Evolutionary conservation across 2,888 invertebrate species (phyloP).

Genomic region (Noctuana brunneofusca): DNA sequence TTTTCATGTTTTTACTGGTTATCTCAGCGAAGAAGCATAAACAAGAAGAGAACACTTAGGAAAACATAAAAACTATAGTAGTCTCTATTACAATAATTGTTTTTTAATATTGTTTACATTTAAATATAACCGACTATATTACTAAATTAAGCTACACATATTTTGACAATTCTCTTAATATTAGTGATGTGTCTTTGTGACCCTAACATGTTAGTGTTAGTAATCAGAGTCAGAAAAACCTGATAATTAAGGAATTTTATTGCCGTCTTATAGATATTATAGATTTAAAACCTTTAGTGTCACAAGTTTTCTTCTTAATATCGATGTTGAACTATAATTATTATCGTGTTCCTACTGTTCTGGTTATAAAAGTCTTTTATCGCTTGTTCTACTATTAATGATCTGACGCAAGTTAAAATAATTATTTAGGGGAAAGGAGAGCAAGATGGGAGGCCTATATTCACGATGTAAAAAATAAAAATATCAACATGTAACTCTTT

Average conservation of each 20-base stretch:
- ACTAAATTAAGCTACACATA: neutral
- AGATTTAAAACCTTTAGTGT: conserved; percentile 34
- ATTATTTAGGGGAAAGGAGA: neutral
- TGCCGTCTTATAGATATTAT: conserved; percentile 44
- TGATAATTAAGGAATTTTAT: conserved; percentile 54
- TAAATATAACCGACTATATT: too few species aligned
- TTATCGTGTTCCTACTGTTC: conserved; percentile 45
- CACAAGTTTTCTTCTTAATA: conserved; percentile 6
- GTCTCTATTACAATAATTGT: too few species aligned
- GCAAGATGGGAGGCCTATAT: neutral
- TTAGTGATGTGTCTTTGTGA: neutral
- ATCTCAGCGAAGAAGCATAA: too few species aligned
- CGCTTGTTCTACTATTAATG: conserved; percentile 39
- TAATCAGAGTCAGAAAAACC: conserved; percentile 70
- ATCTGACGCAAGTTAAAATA: conserved; percentile 70
- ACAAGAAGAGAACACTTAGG: too few species aligned
- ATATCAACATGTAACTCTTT: too few species aligned
- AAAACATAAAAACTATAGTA: too few species aligned
- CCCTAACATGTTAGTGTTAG: conserved; percentile 3
- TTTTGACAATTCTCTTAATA: neutral
- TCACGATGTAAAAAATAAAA: too few species aligned
- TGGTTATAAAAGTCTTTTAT: conserved; percentile 37
- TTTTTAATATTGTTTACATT: too few species aligned
- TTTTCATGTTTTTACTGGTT: too few species aligned
- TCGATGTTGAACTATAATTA: conserved; percentile 46